These are phyloP conservation scores for Copsychus sechellarum DNA, from an alignment of 2,113 vertebrate genomes.

Conservation along the genomic window DNA sequence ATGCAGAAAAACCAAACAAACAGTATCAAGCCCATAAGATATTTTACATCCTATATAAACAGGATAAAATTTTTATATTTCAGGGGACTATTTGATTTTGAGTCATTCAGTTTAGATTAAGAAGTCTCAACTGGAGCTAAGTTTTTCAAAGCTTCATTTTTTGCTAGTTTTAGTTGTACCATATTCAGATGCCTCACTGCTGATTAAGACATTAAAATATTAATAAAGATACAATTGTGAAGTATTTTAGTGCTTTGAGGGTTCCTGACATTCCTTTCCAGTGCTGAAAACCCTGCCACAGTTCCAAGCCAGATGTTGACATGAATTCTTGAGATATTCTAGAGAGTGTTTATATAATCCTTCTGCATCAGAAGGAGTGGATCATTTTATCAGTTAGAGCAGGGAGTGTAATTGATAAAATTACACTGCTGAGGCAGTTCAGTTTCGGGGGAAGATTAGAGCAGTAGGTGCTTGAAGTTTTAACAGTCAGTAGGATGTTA, in stretches of 20 bases:
- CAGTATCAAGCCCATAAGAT: background rate
- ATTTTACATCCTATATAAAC: background rate
- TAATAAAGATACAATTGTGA: background rate
- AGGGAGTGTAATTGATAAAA: background rate
- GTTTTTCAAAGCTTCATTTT: background rate
- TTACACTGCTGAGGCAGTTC: background rate
- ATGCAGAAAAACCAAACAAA: background rate
- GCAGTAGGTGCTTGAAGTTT: background rate
- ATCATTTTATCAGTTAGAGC: background rate
- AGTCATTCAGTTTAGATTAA: background rate
- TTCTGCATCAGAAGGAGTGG: background rate
- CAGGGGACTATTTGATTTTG: background rate
- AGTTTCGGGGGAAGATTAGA: background rate
- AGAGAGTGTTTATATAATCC: background rate
- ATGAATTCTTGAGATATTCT: background rate
- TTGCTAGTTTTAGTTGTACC: background rate
- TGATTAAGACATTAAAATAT: background rate
- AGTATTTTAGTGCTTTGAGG: background rate
- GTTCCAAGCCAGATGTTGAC: background rate
- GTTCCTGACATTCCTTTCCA: background rate
- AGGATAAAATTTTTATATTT: background rate
- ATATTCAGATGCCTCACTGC: background rate
- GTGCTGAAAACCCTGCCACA: background rate
- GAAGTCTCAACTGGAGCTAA: background rate
- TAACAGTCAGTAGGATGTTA: background rate